A percentile compares a stretch with the other conserved stretches of the same genome.
Evolutionary conservation across 2,797 vertebrate species (phyloP).

Genomic region (Clarias pachynema): DNA sequence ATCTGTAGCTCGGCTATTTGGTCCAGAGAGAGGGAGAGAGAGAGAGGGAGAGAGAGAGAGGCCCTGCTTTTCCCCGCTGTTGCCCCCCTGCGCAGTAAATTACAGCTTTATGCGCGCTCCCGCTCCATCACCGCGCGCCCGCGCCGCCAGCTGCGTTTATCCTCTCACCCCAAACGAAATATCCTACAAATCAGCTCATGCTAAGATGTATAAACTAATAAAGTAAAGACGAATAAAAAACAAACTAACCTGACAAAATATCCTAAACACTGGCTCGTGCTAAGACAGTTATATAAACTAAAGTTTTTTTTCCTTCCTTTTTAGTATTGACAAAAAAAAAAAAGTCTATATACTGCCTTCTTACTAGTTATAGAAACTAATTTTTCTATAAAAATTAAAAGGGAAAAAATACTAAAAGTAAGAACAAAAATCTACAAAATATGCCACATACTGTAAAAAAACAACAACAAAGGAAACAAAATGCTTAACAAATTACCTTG

Average conservation of each 20-base stretch:
- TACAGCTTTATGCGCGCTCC: constrained; percentile 90
- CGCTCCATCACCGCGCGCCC: constrained; percentile 18
- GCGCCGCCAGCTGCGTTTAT: constrained; percentile 15
- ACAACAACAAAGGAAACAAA: neutral
- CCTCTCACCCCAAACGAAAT: neutral
- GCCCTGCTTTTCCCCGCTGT: constrained; percentile 79
- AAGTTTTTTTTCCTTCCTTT: neutral
- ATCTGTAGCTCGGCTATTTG: constrained; percentile 98
- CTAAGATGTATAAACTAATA: neutral
- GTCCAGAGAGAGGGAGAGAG: constrained; percentile 72
- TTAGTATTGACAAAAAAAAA: neutral
- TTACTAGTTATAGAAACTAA: neutral
- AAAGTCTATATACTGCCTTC: neutral
- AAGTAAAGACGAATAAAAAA: neutral
- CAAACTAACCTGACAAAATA: neutral
- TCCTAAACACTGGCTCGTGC: neutral
- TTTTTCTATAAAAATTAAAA: neutral
- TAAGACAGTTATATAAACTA: neutral
- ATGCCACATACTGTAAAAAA: neutral
- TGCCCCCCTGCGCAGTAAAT: constrained; percentile 99
- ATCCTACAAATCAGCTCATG: neutral
- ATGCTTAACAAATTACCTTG: neutral
- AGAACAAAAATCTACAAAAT: neutral
- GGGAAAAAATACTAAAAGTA: neutral
- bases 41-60: constrained; percentile 80